Percentiles rank a stretch among this genome's conserved stretches.
These are phyloP conservation scores for Sebastes trivittatus DNA, from an alignment of 2,797 vertebrate genomes.

Conservation along the genomic window DNA sequence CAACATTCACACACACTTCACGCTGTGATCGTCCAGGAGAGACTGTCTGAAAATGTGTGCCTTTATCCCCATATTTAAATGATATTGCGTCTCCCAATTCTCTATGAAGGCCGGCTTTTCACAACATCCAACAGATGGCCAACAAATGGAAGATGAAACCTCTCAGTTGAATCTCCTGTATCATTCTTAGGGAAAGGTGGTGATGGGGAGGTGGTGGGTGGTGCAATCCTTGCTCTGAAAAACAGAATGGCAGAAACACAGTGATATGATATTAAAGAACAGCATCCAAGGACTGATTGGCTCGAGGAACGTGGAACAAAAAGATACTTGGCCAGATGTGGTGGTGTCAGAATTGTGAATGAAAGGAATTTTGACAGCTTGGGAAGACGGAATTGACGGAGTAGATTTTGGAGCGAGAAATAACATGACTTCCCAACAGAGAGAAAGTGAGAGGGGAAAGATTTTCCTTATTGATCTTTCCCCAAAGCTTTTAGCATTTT, in stretches of 20 bases:
- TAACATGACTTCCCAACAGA: neutral
- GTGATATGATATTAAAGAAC: neutral
- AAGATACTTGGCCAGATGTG: neutral
- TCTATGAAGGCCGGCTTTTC: no score
- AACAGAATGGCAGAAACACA: neutral
- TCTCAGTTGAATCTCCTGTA: neutral
- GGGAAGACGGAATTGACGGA: neutral
- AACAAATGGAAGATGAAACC: neutral
- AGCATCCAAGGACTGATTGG: neutral
- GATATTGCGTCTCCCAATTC: no score
- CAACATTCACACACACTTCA: neutral
- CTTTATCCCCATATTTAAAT: neutral
- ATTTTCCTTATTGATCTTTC: neutral
- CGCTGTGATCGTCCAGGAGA: neutral
- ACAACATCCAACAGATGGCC: neutral
- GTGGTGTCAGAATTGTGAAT: neutral
- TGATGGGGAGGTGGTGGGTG: neutral
- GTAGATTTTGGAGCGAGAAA: neutral
- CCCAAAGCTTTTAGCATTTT: neutral
- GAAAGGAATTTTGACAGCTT: neutral
- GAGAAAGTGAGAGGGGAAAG: neutral
- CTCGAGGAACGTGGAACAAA: neutral
- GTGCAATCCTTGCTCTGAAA: neutral
- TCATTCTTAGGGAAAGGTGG: neutral
- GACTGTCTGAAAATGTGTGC: neutral